Evolutionary conservation across 2,113 vertebrate genomes (phyloP).

Genomic region (human (Homo sapiens)): DNA sequence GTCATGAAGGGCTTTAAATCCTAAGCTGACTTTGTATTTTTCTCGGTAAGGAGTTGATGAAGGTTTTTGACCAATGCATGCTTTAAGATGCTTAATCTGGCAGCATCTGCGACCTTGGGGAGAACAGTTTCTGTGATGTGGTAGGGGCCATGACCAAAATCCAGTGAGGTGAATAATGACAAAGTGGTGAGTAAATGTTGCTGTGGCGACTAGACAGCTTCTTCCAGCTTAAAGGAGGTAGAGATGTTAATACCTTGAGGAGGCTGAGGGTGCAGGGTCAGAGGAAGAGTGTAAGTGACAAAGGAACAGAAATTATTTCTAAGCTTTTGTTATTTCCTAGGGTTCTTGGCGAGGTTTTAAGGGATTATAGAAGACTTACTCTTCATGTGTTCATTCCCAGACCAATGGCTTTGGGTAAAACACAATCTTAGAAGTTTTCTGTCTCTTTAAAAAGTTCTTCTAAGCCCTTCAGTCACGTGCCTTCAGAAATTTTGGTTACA

Average conservation of each 20-base stretch:
- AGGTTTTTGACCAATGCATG: not conserved
- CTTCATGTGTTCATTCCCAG: not conserved
- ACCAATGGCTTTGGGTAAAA: not conserved
- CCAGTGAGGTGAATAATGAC: not conserved
- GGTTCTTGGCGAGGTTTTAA: not conserved
- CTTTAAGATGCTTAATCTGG: not conserved
- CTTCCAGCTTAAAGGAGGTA: not conserved
- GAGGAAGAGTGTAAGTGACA: not conserved
- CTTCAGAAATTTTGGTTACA: constrained; percentile 50
- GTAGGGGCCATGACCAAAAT: not conserved
- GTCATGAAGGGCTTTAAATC: not conserved
- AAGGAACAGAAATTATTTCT: not conserved
- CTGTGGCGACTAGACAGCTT: not conserved
- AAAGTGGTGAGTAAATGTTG: not conserved
- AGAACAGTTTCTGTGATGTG: not conserved
- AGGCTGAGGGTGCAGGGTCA: not conserved
- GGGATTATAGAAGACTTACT: not conserved
- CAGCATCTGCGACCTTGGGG: not conserved
- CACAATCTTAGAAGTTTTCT: constrained; percentile 5
- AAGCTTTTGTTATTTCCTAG: not conserved
- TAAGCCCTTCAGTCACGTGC: constrained; percentile 47
- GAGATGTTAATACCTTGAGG: not conserved
- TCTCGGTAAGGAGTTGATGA: not conserved
- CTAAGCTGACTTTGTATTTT: not conserved
- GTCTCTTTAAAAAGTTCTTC: constrained; percentile 58